Percentiles rank a stretch among this genome's conserved stretches.
Evolutionary conservation across 2,797 vertebrate species (phyloP).

Genomic region (Enteromius argenteus): DNA sequence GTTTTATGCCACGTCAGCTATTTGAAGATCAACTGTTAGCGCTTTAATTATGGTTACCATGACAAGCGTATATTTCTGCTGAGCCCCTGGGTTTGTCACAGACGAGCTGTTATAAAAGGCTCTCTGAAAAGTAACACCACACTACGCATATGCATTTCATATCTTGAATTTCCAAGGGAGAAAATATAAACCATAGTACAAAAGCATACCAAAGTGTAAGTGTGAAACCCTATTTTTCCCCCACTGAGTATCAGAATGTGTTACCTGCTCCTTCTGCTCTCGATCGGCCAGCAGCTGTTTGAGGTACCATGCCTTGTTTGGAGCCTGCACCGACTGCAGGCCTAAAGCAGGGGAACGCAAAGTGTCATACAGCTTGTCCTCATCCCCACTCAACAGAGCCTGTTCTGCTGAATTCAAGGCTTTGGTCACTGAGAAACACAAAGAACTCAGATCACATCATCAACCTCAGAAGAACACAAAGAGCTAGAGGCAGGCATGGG

Average conservation of each 20-base stretch:
- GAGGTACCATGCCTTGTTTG: constrained; percentile 93
- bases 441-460: neutral
- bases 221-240: neutral
- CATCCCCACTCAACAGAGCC: constrained; percentile 80
- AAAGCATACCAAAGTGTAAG: neutral
- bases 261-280: constrained; percentile 88
- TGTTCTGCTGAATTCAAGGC: constrained; percentile 80
- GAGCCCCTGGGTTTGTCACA: neutral
- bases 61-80: neutral
- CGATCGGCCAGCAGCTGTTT: constrained; percentile 87
- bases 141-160: neutral
- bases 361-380: constrained; percentile 78
- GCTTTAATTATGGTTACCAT: neutral
- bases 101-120: neutral
- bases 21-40: too few species aligned
- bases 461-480: neutral
- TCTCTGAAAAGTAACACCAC: neutral
- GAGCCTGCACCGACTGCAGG: constrained; percentile 82
- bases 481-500: neutral
- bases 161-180: neutral
- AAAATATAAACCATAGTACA: neutral
- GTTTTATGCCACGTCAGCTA: neutral
- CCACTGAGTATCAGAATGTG: neutral
- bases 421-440: constrained; percentile 70
- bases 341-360: constrained; percentile 83